phyloP scores from a whole-genome alignment of 2,797 vertebrate genomes.

The Erethizon dorsatum region DNA sequence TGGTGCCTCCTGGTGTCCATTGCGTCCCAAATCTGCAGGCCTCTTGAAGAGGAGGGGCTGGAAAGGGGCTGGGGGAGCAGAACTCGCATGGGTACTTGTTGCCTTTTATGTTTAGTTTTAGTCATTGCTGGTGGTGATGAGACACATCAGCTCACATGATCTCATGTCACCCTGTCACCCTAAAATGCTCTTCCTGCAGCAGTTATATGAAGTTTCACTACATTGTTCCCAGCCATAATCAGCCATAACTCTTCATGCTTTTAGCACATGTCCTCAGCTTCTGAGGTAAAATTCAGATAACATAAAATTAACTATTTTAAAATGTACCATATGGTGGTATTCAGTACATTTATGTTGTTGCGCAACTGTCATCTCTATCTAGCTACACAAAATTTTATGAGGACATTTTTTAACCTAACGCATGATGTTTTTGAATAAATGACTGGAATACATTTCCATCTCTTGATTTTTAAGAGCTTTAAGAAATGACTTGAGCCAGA shows the following conservation, averaged over 20 bases:
- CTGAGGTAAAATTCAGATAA: background rate
- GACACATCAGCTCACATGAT: background rate
- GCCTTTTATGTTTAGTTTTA: background rate
- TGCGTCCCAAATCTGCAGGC: background rate
- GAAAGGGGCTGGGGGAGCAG: too few species aligned
- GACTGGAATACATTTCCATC: background rate
- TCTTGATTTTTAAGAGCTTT: conserved; percentile 55
- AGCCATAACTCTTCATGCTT: background rate
- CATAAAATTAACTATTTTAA: conserved; percentile 30
- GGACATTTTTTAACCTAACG: background rate
- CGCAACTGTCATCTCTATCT: background rate
- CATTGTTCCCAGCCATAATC: background rate
- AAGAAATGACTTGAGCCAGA: background rate
- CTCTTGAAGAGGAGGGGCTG: background rate
- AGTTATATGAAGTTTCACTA: background rate
- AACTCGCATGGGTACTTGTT: background rate
- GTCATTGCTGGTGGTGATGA: background rate
- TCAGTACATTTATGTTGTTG: background rate
- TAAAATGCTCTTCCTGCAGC: background rate
- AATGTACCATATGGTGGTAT: background rate
- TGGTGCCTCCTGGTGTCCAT: background rate
- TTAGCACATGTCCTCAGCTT: background rate
- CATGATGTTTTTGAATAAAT: background rate
- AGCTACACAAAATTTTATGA: background rate
- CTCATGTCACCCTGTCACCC: background rate